Conservation (phyloP, 2,888 invertebrate genomes). For the Branchipolynoe longqiensis region DNA sequence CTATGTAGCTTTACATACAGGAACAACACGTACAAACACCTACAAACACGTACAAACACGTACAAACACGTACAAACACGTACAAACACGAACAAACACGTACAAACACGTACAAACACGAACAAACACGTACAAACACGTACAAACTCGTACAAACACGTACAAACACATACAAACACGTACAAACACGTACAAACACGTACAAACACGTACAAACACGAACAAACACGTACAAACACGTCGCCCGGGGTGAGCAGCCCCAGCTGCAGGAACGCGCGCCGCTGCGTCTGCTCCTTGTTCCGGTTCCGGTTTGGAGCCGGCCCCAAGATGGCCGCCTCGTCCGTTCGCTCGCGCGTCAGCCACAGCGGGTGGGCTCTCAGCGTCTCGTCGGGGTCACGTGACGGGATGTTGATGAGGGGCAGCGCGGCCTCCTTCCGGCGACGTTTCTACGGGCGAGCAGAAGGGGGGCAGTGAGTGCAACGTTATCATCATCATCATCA, state of each 20-base stretch:
- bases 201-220: no score
- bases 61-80: no score
- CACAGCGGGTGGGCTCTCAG: slow-evolving; percentile 68
- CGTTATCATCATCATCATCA: neutral
- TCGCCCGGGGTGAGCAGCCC: slow-evolving; percentile 77
- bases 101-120: no score
- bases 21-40: no score
- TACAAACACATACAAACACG: no score
- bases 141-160: no score
- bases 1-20: no score
- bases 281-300: slow-evolving; percentile 66
- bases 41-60: no score
- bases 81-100: no score
- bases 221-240: slow-evolving; percentile 79
- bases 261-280: slow-evolving; percentile 75
- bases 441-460: slow-evolving; percentile 45
- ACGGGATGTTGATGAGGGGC: slow-evolving; percentile 61
- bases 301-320: slow-evolving; percentile 53
- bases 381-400: neutral
- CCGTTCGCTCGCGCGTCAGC: slow-evolving; percentile 76
- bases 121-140: no score
- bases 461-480: no score
- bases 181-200: no score
- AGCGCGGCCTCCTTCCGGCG: slow-evolving; percentile 22
- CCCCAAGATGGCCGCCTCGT: slow-evolving; percentile 65